A percentile compares a stretch with the other conserved stretches of the same genome.
phyloP scores from a whole-genome alignment of 2,888 invertebrate genomes.

The Sisyra nigra region DNA sequence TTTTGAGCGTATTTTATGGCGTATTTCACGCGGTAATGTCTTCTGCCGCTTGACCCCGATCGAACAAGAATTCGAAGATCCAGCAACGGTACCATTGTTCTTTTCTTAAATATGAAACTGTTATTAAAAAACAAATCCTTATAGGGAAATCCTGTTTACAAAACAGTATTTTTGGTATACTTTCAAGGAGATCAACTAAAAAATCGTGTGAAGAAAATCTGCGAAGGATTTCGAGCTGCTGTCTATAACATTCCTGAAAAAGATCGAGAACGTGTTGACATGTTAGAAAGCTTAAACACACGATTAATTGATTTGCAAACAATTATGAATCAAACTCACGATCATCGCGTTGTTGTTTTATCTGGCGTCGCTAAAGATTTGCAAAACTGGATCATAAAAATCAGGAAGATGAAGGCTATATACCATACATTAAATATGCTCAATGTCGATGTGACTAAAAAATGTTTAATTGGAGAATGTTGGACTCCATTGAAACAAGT shows the following conservation, averaged over 20 bases:
- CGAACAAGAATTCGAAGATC: conserved; percentile 69
- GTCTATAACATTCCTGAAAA: conserved; percentile 85
- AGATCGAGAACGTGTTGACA: conserved; percentile 67
- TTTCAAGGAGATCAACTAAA: conserved; percentile 89
- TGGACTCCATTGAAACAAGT: conserved; percentile 38
- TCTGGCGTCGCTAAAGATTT: conserved; percentile 74
- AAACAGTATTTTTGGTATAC: conserved; percentile 78
- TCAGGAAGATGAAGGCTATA: conserved; percentile 62
- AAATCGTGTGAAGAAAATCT: conserved; percentile 80
- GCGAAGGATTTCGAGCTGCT: conserved; percentile 83
- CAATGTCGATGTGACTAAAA: conserved; percentile 56
- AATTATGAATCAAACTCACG: conserved; percentile 72
- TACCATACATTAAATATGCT: conserved; percentile 61
- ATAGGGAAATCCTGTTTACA: conserved; percentile 63
- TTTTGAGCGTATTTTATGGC: conserved; percentile 87
- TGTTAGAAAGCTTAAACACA: conserved; percentile 80
- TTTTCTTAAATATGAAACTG: neutral
- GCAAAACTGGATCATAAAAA: conserved; percentile 46
- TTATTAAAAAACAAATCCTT: neutral
- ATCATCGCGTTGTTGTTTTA: conserved; percentile 71
- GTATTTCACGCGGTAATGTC: conserved; percentile 83
- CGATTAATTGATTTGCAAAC: conserved; percentile 76
- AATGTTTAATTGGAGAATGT: conserved; percentile 53
- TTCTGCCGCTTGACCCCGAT: conserved; percentile 81
- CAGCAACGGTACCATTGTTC: conserved; percentile 46